Base-by-base conservation (phyloP, 2,888 invertebrate genomes). In the Bellardia bayeri region DNA sequence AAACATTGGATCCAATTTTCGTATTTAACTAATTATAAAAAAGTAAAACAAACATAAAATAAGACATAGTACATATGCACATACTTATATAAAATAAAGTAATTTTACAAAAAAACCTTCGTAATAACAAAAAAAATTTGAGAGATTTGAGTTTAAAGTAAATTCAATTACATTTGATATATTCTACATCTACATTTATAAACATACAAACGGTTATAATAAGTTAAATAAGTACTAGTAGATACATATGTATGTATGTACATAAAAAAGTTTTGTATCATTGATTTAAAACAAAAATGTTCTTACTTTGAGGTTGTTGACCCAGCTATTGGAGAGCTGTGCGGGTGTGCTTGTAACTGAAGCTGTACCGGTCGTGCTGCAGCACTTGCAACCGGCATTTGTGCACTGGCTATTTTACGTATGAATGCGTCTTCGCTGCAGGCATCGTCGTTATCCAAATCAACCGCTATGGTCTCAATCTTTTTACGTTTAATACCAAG, bases 391-490 rank as follows among this genome's bases (percentile, higher is more conserved):
- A 14, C 23, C 37, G 83, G 8, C n/a, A 78, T 40, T 45, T 82
- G 74, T 23, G 84, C 33, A 87, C 88, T 93, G 79, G 93, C 92
- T 82, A 93, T 92, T 90, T 93, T 93, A 85, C 92, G 91, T 89
- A 93, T 92, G 79, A 94, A 94, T 79, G 93, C 93, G 89, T 94
- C 94, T 89, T 94, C 93, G 89, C 94, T 94, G 90, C 94, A 94
- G 76, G 94, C 94, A 91, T 94, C 94, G 85, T 94, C 94, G 86
- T 92, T 93, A 89, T 93, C 93, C 85, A 93, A 90, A 80, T 93
- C 92, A 74, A 93, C 92, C 68, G 90, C 90, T 37, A 80, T 66
- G 23, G 91, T 91, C 87, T 92, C 93, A 63, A 93, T 90, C 89
- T 91, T 92, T 85, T 90, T 91, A 54, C 93, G 92, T 76, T 93